Evolutionary conservation across 2,113 vertebrate genomes (phyloP).

Genomic region (Pseudorhombus dupliciocellatus): DNA sequence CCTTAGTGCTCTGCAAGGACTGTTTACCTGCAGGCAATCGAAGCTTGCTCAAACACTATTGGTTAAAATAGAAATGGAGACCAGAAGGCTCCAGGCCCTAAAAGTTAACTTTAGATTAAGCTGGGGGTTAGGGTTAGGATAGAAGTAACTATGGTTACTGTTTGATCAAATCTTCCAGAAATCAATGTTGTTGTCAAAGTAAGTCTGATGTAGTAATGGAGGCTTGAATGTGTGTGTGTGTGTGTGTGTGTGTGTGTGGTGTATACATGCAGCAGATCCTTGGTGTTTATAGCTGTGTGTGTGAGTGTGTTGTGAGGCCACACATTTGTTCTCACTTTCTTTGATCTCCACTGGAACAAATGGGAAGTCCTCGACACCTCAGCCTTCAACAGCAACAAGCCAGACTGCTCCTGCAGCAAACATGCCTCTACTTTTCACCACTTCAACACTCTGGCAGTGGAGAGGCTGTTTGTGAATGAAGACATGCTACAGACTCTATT

Average conservation of each 20-base stretch:
- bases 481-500: conserved; percentile 17
- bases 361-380: conserved; percentile 46
- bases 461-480: conserved; percentile 54
- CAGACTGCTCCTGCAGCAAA: conserved; percentile 21
- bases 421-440: not conserved
- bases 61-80: not conserved
- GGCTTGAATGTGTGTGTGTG: not conserved
- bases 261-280: conserved; percentile 25
- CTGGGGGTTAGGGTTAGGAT: too few species aligned
- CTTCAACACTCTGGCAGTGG: conserved; percentile 9
- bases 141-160: not conserved
- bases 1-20: too few species aligned
- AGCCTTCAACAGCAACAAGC: conserved; percentile 34
- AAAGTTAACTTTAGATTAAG: too few species aligned
- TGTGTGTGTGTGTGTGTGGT: conserved; percentile 1
- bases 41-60: not conserved
- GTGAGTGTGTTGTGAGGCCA: conserved; percentile 38
- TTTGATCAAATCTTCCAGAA: not conserved
- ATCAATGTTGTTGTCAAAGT: not conserved
- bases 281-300: conserved; percentile 46
- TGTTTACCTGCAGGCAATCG: too few species aligned
- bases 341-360: conserved; percentile 64
- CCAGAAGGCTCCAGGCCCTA: too few species aligned
- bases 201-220: not conserved
- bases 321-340: conserved; percentile 62